These are phyloP conservation scores for Yasuhikotakia modesta DNA, from an alignment of 2,797 vertebrate genomes.

Conservation along the genomic window DNA sequence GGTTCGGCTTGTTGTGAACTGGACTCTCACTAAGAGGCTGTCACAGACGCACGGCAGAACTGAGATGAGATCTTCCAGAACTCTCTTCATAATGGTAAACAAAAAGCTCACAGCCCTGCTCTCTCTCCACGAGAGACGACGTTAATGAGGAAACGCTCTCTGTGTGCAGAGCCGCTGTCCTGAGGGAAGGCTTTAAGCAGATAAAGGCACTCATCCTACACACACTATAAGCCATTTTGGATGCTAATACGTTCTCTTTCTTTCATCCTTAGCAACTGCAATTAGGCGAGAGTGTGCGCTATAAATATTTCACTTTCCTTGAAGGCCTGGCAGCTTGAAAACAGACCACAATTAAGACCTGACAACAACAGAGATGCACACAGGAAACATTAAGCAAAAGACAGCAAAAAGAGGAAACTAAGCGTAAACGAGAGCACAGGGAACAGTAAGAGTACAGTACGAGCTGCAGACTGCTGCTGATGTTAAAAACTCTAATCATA, in stretches of 20 bases:
- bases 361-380: conserved; percentile 53
- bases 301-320: conserved; percentile 55
- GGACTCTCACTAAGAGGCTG: conserved; percentile 27
- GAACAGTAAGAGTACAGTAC: neutral
- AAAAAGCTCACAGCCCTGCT: conserved; percentile 39
- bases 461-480: conserved; percentile 23
- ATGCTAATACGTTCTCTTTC: conserved; percentile 46
- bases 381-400: conserved; percentile 34
- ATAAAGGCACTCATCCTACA: conserved; percentile 43
- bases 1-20: conserved; percentile 38
- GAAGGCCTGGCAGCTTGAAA: conserved; percentile 51
- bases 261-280: conserved; percentile 48
- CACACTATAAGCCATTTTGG: conserved; percentile 38
- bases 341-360: conserved; percentile 65
- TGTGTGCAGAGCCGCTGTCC: conserved; percentile 34
- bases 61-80: conserved; percentile 48
- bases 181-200: conserved; percentile 29
- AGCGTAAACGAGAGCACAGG: neutral
- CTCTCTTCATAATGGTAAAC: conserved; percentile 49
- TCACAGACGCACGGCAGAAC: conserved; percentile 45
- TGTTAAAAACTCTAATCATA: conserved; percentile 34
- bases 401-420: conserved; percentile 1
- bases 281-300: conserved; percentile 55
- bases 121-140: conserved; percentile 30
- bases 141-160: conserved; percentile 49